These are phyloP conservation scores for Argopecten irradians DNA, from an alignment of 1,140 invertebrate genomes.

Conservation along the genomic window DNA sequence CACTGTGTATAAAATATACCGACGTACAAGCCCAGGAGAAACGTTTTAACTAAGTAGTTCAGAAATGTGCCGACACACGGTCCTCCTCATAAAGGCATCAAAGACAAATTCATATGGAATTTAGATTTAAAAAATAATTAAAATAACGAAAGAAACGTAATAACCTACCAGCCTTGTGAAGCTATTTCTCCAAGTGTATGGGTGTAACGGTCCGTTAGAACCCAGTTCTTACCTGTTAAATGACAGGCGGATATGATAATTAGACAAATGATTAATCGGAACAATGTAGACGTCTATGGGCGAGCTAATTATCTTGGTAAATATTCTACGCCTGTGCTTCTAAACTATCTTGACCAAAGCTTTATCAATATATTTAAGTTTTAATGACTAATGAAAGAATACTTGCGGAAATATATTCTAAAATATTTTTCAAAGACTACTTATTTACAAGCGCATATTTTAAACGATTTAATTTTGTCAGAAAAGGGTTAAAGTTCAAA, in stretches of 20 bases:
- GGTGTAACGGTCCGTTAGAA: neutral
- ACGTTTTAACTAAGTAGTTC: too few species aligned
- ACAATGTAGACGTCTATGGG: neutral
- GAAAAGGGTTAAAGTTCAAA: too few species aligned
- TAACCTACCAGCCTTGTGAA: neutral
- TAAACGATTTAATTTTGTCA: too few species aligned
- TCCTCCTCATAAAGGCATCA: neutral
- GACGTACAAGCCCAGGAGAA: neutral
- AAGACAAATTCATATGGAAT: neutral
- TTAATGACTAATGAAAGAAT: too few species aligned
- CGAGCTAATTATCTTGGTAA: neutral
- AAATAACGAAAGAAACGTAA: neutral
- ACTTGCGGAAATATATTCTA: too few species aligned
- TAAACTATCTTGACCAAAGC: neutral
- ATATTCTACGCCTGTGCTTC: neutral
- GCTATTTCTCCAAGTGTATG: neutral
- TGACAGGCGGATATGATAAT: neutral
- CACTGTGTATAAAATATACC: neutral
- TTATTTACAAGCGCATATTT: too few species aligned
- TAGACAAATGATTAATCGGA: neutral
- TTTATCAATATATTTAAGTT: too few species aligned
- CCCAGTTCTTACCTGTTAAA: neutral
- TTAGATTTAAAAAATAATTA: neutral
- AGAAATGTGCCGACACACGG: too few species aligned
- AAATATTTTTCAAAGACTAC: too few species aligned